Evolutionary conservation across 2,888 invertebrate genomes (phyloP).

Genomic region (Tridacna crocea): DNA sequence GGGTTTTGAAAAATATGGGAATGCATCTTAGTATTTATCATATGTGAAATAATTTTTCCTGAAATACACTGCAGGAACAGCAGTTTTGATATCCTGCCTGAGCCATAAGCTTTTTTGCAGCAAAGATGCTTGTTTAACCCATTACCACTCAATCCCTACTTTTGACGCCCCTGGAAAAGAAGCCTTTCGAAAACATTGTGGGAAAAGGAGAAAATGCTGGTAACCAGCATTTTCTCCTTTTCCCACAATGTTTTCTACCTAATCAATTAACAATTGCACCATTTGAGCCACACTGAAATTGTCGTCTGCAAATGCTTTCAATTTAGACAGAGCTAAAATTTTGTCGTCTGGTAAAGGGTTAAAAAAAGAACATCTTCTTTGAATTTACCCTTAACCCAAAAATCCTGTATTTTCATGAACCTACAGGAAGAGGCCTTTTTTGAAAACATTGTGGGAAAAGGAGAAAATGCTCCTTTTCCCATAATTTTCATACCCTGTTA

Average conservation of each 20-base stretch:
- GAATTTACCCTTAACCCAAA: not conserved
- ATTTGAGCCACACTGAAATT: not conserved
- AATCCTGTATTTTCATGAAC: not conserved
- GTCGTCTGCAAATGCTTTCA: no score
- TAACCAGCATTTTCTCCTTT: slow-evolving; percentile 2
- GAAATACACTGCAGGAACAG: no score
- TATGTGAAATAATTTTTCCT: no score
- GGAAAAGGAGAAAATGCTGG: not conserved
- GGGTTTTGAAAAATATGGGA: no score
- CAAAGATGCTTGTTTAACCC: not conserved
- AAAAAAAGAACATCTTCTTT: not conserved
- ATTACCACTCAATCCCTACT: not conserved
- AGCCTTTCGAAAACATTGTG: not conserved
- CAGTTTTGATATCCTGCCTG: no score
- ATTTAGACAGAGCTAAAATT: no score
- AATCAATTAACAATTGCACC: not conserved
- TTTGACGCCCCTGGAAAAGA: not conserved
- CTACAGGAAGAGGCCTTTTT: not conserved
- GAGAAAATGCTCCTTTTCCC: not conserved
- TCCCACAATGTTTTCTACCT: not conserved
- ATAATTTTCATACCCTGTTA: not conserved
- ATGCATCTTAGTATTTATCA: no score
- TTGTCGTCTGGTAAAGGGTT: no score
- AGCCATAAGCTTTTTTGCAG: no score
- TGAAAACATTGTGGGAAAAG: no score